These are phyloP conservation scores for Catamblyrhynchus diadema DNA, from an alignment of 2,797 vertebrate genomes.

Conservation along the genomic window DNA sequence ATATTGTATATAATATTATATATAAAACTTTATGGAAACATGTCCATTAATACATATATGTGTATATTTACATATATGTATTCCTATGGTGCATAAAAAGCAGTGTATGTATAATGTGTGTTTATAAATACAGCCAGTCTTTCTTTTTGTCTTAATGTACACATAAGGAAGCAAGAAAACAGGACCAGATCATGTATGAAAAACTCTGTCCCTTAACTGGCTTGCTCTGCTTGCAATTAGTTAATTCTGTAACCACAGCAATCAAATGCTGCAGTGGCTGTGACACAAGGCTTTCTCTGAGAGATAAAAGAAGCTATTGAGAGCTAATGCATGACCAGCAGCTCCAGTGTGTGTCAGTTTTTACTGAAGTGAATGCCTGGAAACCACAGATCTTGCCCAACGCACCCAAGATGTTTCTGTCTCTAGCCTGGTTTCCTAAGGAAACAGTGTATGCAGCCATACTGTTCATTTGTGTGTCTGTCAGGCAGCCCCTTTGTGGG, in stretches of 20 bases:
- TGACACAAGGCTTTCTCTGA: background rate
- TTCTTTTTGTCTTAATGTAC: background rate
- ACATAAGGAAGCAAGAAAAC: background rate
- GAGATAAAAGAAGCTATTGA: conserved; percentile 43
- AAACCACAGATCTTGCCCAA: background rate
- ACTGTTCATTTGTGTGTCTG: background rate
- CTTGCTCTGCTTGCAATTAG: background rate
- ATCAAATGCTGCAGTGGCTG: background rate
- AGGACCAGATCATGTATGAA: background rate
- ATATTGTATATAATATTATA: background rate
- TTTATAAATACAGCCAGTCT: background rate
- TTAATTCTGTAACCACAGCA: background rate
- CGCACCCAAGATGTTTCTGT: background rate
- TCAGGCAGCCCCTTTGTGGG: background rate
- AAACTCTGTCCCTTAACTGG: background rate
- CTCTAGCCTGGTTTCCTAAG: background rate
- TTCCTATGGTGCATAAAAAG: background rate
- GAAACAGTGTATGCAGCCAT: background rate
- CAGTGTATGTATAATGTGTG: background rate
- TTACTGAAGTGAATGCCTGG: background rate
- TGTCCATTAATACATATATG: background rate
- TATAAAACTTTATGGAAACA: background rate
- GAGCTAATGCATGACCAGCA: background rate
- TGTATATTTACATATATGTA: background rate
- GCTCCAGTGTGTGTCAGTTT: background rate